These are phyloP conservation scores for Bovichtus variegatus DNA, from an alignment of 2,797 vertebrate species.

Conservation along the genomic window DNA sequence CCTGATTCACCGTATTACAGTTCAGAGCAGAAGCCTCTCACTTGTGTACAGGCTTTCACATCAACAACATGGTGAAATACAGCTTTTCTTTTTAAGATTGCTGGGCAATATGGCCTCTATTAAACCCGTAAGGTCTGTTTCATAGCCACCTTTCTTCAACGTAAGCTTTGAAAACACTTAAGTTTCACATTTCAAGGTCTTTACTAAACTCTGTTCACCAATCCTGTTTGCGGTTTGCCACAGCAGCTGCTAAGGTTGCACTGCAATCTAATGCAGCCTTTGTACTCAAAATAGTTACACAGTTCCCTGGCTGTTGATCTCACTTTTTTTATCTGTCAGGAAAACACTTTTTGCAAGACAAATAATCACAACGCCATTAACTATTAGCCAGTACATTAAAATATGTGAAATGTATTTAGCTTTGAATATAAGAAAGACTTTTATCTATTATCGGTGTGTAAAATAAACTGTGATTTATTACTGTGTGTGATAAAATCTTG, in stretches of 20 bases:
- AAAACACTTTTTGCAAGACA: neutral
- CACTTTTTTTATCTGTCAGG: neutral
- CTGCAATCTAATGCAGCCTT: conserved; percentile 9
- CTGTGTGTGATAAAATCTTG: neutral
- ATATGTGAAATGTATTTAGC: neutral
- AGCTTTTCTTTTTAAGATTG: conserved; percentile 13
- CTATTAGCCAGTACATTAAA: neutral
- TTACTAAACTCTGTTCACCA: conserved; percentile 46
- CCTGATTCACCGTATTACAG: neutral
- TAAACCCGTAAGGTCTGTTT: conserved; percentile 47
- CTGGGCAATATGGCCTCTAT: conserved; percentile 22
- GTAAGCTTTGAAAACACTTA: conserved; percentile 52
- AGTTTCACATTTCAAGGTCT: conserved; percentile 48
- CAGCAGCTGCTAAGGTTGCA: conserved; percentile 25
- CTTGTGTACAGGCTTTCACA: conserved; percentile 31
- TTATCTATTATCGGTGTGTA: neutral
- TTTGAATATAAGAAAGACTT: neutral
- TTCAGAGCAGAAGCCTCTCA: conserved; percentile 13
- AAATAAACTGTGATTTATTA: neutral
- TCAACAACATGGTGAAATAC: conserved; percentile 11
- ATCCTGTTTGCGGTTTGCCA: conserved; percentile 37
- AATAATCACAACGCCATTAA: conserved; percentile 12
- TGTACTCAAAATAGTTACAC: neutral
- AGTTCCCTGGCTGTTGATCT: conserved; percentile 16
- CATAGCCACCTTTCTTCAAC: conserved; percentile 31